Evolutionary conservation across 2,797 vertebrate species (phyloP), one percentile per base, ranked within the genome.

Genomic region (Limosa lapponica): DNA sequence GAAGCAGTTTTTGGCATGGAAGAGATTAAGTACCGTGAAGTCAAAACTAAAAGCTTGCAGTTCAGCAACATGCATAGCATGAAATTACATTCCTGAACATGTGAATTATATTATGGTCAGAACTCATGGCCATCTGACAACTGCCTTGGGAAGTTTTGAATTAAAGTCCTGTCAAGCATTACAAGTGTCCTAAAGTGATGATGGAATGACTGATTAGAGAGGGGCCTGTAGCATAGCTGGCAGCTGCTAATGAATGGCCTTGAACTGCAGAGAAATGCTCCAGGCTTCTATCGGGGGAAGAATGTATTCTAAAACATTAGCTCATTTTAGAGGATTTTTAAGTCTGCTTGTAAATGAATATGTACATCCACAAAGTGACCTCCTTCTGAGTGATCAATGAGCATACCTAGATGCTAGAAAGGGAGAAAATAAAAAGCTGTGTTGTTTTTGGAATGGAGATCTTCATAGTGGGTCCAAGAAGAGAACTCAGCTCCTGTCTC

Each of bases 81-180:
- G 73, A 77, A 95, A 92, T 90, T 72, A 16, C 73, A 89, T 69
- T 93, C 83, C 86, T 84, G 77, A 79, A 34, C 90, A 87, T 41
- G 81, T 55, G 93, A 89, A 62, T 75, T 87, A 8, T 73, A 80
- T 77, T 86, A 73, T 6, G 44, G 86, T 44, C 88, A 62, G 77
- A 70, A 89, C 62, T 85, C 78, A 62, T 1, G 5, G 86, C 94
- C 66, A 18, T 73, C 51, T 84, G 77, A 97, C 88, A 95, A 92
- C 62, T 80, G 90, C 86, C 89, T 91, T 43, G 93, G 93, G 92
- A 96, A 96, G 92, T 72, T 93, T 95, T 70, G 24, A 55, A 70
- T 82, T 82, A 67, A 95, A 93, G 62, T 66, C 39, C 36, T 2
- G 20, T 78, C 70, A 83, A 90, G 70, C 66, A 71, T 88, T 84